Base-by-base conservation (phyloP, 2,888 invertebrate genomes). In the Mechanitis messenoides region DNA sequence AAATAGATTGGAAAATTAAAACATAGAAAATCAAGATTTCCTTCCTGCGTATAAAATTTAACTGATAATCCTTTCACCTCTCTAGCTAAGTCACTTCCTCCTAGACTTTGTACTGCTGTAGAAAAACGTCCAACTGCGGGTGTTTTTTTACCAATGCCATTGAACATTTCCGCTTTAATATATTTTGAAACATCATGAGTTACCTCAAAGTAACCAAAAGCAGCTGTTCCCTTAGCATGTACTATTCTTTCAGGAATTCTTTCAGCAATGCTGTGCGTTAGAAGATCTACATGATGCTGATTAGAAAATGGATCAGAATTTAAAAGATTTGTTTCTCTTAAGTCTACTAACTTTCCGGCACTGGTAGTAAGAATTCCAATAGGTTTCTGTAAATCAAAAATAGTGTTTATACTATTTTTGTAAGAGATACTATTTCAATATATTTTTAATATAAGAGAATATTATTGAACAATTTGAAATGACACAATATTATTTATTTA, bases 171-270 rank as follows among this genome's bases (percentile, higher is more conserved):
- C 0, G 96, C 95, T 61, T 93, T 94, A 59, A 91, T 91, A 76
- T 95, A 96, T 73, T 93, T 91, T 1, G 92, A 91, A 55, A 96
- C 94, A 78, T 96, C 95, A 71, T 96, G 92, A 0, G 95, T 96
- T 3, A 96, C 94, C 81, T 95, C 94, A 71, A 96, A 95, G 74
- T 94, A 94, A 1, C 94, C 95, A 77, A 94, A 95, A 2, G 95
- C 95, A 20, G 95, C 97, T 47, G 94, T 94, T 64, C 97, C 98
- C 85, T 98, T 98, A 1, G 98, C 97, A 79, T 97, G 97, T 1
- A 96, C 97, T 0, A 97, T 95, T 70, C 98, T 91, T 78, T 98
- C 97, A 0, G 98, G 97, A 72, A 97, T 97, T 62, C 97, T 92
- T 81, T 98, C 97, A 33, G 95, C 90, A 76, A 93, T 92, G 72